These are phyloP conservation scores for Onychomys leucogaster DNA, from an alignment of 2,797 vertebrate species.

Conservation along the genomic window DNA sequence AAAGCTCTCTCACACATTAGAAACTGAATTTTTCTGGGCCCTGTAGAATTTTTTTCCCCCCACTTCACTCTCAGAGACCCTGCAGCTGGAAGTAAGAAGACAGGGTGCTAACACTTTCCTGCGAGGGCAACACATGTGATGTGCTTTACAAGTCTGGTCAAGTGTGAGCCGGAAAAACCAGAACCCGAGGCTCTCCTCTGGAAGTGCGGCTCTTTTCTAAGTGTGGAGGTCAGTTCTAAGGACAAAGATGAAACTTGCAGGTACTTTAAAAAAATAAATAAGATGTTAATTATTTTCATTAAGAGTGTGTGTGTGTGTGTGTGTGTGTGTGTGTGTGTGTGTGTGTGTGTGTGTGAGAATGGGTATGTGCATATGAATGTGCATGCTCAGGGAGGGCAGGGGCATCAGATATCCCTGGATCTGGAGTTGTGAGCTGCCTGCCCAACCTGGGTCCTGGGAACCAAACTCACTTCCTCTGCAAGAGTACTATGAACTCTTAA, in stretches of 20 bases:
- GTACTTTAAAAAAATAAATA: neutral
- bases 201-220: neutral
- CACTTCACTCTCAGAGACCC: neutral
- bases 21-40: constrained; percentile 53
- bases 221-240: neutral
- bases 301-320: neutral
- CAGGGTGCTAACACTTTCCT: neutral
- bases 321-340: neutral
- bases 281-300: neutral
- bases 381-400: neutral
- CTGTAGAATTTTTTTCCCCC: neutral
- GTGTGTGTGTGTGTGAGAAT: neutral
- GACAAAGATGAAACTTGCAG: neutral
- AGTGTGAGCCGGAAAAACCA: neutral
- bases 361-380: neutral
- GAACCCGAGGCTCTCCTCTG: neutral
- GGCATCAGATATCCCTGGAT: neutral
- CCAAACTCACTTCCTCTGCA: neutral
- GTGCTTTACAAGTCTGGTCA: constrained; percentile 25
- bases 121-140: neutral
- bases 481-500: neutral
- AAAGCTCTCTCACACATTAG: neutral
- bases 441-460: neutral
- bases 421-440: neutral
- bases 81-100: neutral